phyloP scores from a whole-genome alignment of 2,888 invertebrate genomes.

The Lottia scabra region DNA sequence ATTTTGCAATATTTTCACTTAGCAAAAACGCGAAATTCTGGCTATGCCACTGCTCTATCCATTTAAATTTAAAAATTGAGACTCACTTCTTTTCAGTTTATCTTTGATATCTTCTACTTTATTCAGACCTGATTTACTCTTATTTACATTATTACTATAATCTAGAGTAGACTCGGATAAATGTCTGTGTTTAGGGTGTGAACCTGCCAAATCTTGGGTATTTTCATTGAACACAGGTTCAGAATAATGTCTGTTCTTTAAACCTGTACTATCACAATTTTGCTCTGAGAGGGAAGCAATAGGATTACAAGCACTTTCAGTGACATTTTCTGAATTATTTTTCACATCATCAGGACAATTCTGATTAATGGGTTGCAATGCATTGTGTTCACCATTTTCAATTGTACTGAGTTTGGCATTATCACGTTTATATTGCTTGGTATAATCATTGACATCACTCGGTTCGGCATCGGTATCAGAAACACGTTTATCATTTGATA shows the following conservation, averaged over 20 bases:
- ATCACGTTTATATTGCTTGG: not conserved
- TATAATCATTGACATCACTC: too few species aligned
- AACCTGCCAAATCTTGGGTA: not conserved
- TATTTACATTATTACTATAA: not conserved
- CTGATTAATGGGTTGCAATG: not conserved
- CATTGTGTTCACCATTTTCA: not conserved
- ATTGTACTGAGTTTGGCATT: not conserved
- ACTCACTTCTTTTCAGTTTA: slow-evolving; percentile 54
- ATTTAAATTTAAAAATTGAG: not conserved
- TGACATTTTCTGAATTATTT: not conserved
- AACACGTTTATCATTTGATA: not conserved
- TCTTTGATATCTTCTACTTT: slow-evolving; percentile 38
- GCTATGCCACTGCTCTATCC: too few species aligned
- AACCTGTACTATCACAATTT: not conserved
- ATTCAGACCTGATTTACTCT: slow-evolving; percentile 8
- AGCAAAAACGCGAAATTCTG: too few species aligned
- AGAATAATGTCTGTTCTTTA: not conserved
- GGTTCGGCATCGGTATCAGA: too few species aligned
- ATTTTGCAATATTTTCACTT: too few species aligned
- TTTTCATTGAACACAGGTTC: not conserved
- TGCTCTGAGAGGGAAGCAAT: not conserved
- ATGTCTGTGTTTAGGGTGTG: not conserved
- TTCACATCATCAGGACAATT: not conserved
- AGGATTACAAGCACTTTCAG: not conserved
- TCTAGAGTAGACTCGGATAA: not conserved